Conservation (phyloP, 2,888 invertebrate genomes). For the Galeruca laticollis region DNA sequence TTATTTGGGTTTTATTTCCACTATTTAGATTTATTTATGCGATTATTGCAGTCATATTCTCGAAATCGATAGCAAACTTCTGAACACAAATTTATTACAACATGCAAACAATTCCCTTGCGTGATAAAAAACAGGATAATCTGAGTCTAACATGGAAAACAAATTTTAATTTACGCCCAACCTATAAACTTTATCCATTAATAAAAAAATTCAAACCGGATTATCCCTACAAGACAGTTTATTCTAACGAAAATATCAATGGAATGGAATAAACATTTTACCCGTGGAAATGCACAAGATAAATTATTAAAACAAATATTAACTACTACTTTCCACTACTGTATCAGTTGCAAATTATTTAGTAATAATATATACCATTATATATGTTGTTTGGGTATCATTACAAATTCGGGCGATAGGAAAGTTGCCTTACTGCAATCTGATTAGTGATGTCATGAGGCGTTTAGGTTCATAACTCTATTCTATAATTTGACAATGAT, state of each 20-base stretch:
- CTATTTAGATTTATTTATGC: neutral
- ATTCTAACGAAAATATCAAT: constrained; percentile 35
- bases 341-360: too few species aligned
- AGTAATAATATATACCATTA: too few species aligned
- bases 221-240: constrained; percentile 29
- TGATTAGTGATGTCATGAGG: too few species aligned
- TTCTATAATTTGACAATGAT: too few species aligned
- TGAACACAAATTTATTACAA: neutral
- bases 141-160: constrained; percentile 11
- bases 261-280: constrained; percentile 29
- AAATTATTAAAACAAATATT: neutral
- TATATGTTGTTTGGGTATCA: too few species aligned
- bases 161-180: constrained; percentile 31
- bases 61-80: neutral
- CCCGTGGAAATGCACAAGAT: constrained; percentile 13
- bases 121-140: neutral
- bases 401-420: too few species aligned
- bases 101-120: neutral
- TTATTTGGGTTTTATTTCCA: too few species aligned
- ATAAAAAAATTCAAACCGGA: constrained; percentile 30
- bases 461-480: too few species aligned
- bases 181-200: constrained; percentile 29
- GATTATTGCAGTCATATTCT: neutral
- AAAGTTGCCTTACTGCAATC: too few species aligned
- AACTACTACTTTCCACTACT: neutral